Conservation (phyloP, 2,797 vertebrate species). For the Protosalanx chinensis region DNA sequence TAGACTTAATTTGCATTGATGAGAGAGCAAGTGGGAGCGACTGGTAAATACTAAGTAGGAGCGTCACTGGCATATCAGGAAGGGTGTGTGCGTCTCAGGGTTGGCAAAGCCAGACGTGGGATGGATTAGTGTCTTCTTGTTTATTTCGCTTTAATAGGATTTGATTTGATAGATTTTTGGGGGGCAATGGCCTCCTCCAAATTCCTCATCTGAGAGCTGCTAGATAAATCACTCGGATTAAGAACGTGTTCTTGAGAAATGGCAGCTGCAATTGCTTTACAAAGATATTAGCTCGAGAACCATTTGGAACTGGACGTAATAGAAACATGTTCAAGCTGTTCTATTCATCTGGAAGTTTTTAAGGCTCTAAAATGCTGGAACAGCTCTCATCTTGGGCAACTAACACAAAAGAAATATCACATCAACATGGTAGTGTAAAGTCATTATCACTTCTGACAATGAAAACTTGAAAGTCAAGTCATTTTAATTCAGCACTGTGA, state of each 20-base stretch:
- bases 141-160: slow-evolving; percentile 76
- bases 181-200: slow-evolving; percentile 63
- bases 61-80: slow-evolving; percentile 44
- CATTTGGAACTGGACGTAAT: slow-evolving; percentile 39
- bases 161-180: slow-evolving; percentile 75
- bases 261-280: slow-evolving; percentile 32
- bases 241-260: slow-evolving; percentile 51
- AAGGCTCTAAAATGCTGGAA: slow-evolving; percentile 17
- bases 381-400: slow-evolving; percentile 28
- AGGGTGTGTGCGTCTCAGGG: slow-evolving; percentile 51
- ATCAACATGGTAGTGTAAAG: slow-evolving; percentile 32
- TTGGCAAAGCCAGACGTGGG: slow-evolving; percentile 57
- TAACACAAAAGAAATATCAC: slow-evolving; percentile 44
- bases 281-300: slow-evolving; percentile 49
- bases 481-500: slow-evolving; percentile 39
- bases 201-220: slow-evolving; percentile 59
- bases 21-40: slow-evolving; percentile 41
- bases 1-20: slow-evolving; percentile 64
- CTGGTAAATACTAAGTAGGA: slow-evolving; percentile 49
- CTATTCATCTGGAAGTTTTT: slow-evolving; percentile 7
- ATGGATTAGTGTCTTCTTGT: slow-evolving; percentile 72
- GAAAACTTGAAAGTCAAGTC: slow-evolving; percentile 53
- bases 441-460: slow-evolving; percentile 44
- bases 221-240: slow-evolving; percentile 68
- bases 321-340: slow-evolving; percentile 20